phyloP scores from a whole-genome alignment of 2,113 vertebrate species.

The Psophia crepitans region DNA sequence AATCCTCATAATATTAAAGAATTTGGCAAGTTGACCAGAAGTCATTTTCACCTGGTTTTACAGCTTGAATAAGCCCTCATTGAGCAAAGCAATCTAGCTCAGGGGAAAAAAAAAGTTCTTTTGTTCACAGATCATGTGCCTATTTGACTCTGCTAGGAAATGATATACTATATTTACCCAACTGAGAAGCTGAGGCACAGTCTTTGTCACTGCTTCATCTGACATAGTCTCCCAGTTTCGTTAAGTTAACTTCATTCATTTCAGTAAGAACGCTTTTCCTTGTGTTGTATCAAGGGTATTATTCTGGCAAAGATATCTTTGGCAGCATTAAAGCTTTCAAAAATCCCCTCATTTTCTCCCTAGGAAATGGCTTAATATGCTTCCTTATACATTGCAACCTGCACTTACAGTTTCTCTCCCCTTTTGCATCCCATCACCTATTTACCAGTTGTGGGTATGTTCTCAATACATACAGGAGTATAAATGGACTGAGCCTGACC shows the following conservation, averaged over 20 bases:
- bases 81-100: neutral
- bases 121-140: neutral
- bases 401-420: neutral
- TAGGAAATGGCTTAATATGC: neutral
- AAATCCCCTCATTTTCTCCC: neutral
- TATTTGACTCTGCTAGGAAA: neutral
- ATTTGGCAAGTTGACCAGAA: neutral
- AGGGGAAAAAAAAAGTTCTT: neutral
- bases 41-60: neutral
- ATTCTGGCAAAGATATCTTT: neutral
- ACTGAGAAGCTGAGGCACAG: neutral
- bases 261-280: neutral
- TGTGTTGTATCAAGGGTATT: neutral
- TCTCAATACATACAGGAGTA: neutral
- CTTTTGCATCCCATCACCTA: neutral
- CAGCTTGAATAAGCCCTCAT: neutral
- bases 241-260: neutral
- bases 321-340: neutral
- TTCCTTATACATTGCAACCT: neutral
- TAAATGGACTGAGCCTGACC: neutral
- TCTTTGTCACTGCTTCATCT: neutral
- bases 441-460: neutral
- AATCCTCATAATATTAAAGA: neutral
- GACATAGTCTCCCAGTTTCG: neutral
- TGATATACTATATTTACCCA: neutral